Conservation (phyloP, 2,797 vertebrate species). For the Poeciliopsis presidionis region DNA sequence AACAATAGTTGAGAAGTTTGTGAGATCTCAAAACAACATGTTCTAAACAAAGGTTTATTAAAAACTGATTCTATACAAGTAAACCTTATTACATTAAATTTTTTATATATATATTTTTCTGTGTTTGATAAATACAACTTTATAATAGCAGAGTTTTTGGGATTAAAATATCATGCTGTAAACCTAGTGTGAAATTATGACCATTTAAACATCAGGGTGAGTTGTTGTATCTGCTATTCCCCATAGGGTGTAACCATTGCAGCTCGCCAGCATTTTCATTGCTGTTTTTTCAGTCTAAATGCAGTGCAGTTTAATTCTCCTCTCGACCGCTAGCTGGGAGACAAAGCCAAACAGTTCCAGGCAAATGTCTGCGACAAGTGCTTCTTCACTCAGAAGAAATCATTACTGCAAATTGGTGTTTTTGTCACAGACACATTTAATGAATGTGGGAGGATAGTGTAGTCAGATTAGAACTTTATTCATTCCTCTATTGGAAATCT, state of each 20-base stretch:
- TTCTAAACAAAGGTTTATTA: neutral
- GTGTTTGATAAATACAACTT: neutral
- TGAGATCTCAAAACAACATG: neutral
- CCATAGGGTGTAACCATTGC: neutral
- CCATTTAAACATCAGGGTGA: neutral
- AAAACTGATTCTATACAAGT: neutral
- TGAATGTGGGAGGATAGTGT: conserved; percentile 9
- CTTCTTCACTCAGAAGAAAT: conserved; percentile 29
- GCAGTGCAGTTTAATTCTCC: conserved; percentile 9
- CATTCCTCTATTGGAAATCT: neutral
- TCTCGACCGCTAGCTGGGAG: conserved; percentile 16
- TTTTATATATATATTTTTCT: neutral
- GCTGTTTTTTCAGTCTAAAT: conserved; percentile 17
- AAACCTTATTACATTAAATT: neutral
- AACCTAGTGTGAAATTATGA: neutral
- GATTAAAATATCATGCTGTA: neutral
- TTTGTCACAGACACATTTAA: conserved; percentile 16
- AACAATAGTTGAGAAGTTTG: neutral
- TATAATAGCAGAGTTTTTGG: neutral
- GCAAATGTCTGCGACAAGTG: conserved; percentile 18
- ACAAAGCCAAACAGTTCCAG: conserved; percentile 39
- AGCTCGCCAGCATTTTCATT: conserved; percentile 13
- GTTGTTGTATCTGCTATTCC: neutral
- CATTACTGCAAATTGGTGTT: conserved; percentile 29
- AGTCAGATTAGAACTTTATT: conserved; percentile 16